These are phyloP conservation scores for Erythrocercus mccallii DNA, from an alignment of 2,113 vertebrate species.

Conservation along the genomic window DNA sequence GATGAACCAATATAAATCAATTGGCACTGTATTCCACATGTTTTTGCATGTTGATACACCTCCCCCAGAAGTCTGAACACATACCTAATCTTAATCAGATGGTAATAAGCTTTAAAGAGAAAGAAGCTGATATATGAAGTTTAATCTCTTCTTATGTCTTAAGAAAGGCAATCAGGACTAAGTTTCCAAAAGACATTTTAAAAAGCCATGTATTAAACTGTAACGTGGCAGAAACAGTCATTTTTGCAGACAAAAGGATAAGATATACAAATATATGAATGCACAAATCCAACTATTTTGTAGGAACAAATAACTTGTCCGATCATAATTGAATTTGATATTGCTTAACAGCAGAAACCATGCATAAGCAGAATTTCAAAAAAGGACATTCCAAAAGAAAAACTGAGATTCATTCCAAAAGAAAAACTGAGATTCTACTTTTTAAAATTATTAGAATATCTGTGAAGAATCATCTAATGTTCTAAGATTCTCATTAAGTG, in stretches of 20 bases:
- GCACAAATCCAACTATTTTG: neutral
- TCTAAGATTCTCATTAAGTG: neutral
- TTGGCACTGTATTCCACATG: neutral
- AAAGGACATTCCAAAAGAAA: neutral
- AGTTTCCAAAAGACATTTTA: neutral
- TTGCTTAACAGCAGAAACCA: neutral
- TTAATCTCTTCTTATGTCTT: conserved; percentile 45
- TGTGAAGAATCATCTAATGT: neutral
- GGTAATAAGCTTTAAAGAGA: conserved; percentile 42
- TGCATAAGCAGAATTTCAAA: neutral
- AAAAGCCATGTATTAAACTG: neutral
- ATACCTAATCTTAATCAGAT: conserved; percentile 31
- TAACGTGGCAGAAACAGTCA: neutral
- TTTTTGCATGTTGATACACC: neutral
- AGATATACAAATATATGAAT: neutral
- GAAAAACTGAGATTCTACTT: neutral
- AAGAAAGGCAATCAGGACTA: neutral
- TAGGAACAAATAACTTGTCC: neutral
- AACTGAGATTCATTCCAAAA: neutral
- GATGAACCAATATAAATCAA: neutral
- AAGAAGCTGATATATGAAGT: neutral
- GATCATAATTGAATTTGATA: neutral
- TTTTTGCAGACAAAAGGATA: neutral
- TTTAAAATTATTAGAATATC: neutral
- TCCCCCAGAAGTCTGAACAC: neutral